These are phyloP conservation scores for Morone saxatilis DNA, from an alignment of 2,113 vertebrate species.

Conservation along the genomic window DNA sequence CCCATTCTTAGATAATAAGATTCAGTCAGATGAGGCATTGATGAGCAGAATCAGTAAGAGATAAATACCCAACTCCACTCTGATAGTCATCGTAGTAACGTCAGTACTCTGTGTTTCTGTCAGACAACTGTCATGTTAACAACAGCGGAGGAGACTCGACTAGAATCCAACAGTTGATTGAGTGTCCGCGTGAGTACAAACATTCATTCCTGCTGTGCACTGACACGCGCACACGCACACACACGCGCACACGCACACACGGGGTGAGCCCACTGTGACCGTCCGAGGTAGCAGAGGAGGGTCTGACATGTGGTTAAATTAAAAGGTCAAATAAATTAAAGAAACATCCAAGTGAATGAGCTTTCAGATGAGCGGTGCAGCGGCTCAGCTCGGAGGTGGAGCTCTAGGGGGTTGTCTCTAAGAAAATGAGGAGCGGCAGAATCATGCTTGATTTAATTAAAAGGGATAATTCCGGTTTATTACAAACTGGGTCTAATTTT, in stretches of 20 bases:
- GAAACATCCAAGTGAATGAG: slow-evolving; percentile 58
- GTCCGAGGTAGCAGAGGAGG: slow-evolving; percentile 29
- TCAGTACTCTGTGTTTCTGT: slow-evolving; percentile 91
- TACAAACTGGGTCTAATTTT: slow-evolving; percentile 19
- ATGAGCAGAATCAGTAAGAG: slow-evolving; percentile 54
- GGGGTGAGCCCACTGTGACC: slow-evolving; percentile 2
- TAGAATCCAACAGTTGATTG: slow-evolving; percentile 96
- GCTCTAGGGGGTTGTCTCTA: slow-evolving; percentile 21
- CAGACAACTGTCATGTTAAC: slow-evolving; percentile 98
- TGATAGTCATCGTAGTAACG: slow-evolving; percentile 70
- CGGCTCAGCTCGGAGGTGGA: slow-evolving; percentile 27
- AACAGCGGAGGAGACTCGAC: slow-evolving; percentile 96
- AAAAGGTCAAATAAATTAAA: slow-evolving; percentile 77
- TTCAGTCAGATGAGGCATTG: background rate
- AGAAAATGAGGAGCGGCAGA: slow-evolving; percentile 28
- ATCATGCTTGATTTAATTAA: slow-evolving; percentile 46
- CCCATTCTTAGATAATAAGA: background rate
- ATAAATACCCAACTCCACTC: slow-evolving; percentile 6
- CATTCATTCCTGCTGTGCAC: slow-evolving; percentile 17
- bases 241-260: background rate
- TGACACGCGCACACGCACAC: background rate
- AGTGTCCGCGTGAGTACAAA: slow-evolving; percentile 96
- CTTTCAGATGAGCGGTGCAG: slow-evolving; percentile 30
- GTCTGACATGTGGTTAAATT: slow-evolving; percentile 56
- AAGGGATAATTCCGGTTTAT: slow-evolving; percentile 26